A percentile compares a stretch with the other conserved stretches of the same genome.
Evolutionary conservation across 2,888 invertebrate genomes (phyloP).

Genomic region (Cryptosula pallasiana): DNA sequence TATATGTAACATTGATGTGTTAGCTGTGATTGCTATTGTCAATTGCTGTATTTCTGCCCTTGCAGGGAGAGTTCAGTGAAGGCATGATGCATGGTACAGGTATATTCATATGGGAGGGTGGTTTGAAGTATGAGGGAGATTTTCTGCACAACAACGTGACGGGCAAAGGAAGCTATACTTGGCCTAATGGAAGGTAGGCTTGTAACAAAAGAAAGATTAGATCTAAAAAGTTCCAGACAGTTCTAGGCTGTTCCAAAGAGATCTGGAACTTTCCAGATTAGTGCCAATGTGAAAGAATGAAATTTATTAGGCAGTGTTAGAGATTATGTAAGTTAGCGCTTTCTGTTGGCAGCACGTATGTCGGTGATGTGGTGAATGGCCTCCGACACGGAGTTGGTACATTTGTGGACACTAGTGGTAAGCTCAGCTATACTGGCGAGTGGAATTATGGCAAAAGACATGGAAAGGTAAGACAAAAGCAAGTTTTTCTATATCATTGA

Average conservation of each 20-base stretch:
- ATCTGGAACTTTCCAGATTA: too few species aligned
- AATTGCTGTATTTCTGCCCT: too few species aligned
- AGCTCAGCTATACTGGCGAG: conserved; percentile 47
- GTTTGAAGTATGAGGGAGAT: conserved; percentile 51
- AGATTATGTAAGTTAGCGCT: too few species aligned
- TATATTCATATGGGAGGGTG: conserved; percentile 50
- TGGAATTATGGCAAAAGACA: conserved; percentile 48
- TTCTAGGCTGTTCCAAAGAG: too few species aligned
- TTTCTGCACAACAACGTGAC: conserved; percentile 49
- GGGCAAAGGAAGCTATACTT: conserved; percentile 49
- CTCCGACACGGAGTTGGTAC: conserved; percentile 50
- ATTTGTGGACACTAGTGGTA: conserved; percentile 37
- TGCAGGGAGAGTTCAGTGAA: conserved; percentile 48
- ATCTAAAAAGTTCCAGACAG: too few species aligned
- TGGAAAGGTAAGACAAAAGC: conserved; percentile 49
- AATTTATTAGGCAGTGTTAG: too few species aligned
- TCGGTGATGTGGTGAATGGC: conserved; percentile 50
- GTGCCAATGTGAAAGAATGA: too few species aligned
- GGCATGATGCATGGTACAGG: conserved; percentile 54
- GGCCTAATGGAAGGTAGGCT: conserved; percentile 45
- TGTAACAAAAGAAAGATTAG: too few species aligned
- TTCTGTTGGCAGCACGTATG: conserved; percentile 44
- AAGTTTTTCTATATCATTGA: too few species aligned
- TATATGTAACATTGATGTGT: too few species aligned
- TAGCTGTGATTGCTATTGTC: too few species aligned